Conservation (phyloP, 2,888 invertebrate genomes). For the Elegia similella region DNA sequence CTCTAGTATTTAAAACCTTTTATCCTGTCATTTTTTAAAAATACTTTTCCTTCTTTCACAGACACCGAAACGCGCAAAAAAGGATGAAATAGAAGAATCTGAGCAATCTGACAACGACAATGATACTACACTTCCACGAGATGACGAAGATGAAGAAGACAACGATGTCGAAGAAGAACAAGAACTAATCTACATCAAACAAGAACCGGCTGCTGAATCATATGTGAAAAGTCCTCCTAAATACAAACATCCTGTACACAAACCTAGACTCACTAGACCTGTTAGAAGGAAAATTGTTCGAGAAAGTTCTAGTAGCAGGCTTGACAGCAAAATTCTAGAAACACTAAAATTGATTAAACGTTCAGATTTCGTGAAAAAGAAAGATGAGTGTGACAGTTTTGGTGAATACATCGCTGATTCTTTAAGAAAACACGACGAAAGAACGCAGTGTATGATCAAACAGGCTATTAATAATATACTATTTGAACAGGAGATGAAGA, state of each 20-base stretch:
- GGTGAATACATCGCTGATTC: conserved; percentile 72
- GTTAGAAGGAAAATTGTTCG: conserved; percentile 26
- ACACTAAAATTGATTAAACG: conserved; percentile 43
- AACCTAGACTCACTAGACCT: conserved; percentile 31
- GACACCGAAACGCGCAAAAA: not conserved
- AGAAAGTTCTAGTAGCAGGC: conserved; percentile 23
- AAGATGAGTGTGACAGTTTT: conserved; percentile 71
- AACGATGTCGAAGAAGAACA: conserved; percentile 32
- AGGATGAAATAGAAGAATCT: not conserved
- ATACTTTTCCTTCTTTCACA: not conserved
- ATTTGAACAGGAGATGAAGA: conserved; percentile 75
- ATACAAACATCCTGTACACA: conserved; percentile 18
- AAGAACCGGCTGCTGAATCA: conserved; percentile 38
- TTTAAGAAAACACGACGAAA: conserved; percentile 66
- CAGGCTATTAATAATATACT: conserved; percentile 73
- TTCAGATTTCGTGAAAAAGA: conserved; percentile 50
- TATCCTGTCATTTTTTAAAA: not conserved
- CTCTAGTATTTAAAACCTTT: too few species aligned
- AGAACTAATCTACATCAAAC: conserved; percentile 44
- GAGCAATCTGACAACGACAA: not conserved
- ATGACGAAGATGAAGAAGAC: conserved; percentile 16
- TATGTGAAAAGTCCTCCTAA: conserved; percentile 21
- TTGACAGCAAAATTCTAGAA: conserved; percentile 47
- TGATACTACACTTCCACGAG: not conserved
- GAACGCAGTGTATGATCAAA: conserved; percentile 70